Percentiles rank a stretch among this genome's conserved stretches.
Conservation (phyloP, 1,140 invertebrate species). For the Drosophila chauvacae region DNA sequence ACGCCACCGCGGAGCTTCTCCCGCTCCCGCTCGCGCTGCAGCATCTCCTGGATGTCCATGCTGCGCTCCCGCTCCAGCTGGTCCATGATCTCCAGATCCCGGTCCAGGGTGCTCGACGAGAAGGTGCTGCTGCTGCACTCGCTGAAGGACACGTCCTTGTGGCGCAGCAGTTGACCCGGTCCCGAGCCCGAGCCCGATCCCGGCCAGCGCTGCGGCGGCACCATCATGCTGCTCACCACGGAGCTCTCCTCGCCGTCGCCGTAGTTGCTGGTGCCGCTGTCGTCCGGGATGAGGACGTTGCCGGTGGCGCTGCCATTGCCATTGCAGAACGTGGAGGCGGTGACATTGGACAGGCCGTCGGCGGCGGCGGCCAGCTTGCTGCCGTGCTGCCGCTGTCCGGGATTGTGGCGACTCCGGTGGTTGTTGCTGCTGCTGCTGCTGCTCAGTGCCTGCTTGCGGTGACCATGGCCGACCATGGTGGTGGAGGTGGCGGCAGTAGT, state of each 20-base stretch:
- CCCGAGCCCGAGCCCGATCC: constrained; percentile 16
- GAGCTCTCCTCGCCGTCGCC: constrained; percentile 81
- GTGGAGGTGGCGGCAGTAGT: not conserved
- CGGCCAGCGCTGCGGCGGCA: constrained; percentile 66
- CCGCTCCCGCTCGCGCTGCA: constrained; percentile 68
- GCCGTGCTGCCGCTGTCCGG: constrained; percentile 21
- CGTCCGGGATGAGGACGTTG: constrained; percentile 51
- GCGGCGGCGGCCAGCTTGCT: constrained; percentile 36
- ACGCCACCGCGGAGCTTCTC: constrained; percentile 60
- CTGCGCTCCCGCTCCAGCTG: constrained; percentile 80
- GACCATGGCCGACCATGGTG: not conserved
- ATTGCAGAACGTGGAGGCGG: constrained; percentile 78
- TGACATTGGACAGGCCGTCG: constrained; percentile 74
- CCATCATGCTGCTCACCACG: constrained; percentile 81
- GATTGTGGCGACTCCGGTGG: constrained; percentile 19
- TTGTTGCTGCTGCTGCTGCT: constrained; percentile 45
- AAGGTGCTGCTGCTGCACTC: constrained; percentile 78
- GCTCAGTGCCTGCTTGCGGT: constrained; percentile 31
- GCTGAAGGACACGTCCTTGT: constrained; percentile 77
- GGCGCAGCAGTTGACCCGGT: constrained; percentile 23
- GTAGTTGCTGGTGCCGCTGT: constrained; percentile 79
- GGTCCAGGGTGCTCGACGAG: constrained; percentile 77
- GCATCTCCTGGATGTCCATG: constrained; percentile 83
- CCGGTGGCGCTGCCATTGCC: constrained; percentile 39
- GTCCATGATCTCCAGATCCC: constrained; percentile 83